phyloP scores from a whole-genome alignment of 1,140 invertebrate genomes.

The Macrobrachium rosenbergii region DNA sequence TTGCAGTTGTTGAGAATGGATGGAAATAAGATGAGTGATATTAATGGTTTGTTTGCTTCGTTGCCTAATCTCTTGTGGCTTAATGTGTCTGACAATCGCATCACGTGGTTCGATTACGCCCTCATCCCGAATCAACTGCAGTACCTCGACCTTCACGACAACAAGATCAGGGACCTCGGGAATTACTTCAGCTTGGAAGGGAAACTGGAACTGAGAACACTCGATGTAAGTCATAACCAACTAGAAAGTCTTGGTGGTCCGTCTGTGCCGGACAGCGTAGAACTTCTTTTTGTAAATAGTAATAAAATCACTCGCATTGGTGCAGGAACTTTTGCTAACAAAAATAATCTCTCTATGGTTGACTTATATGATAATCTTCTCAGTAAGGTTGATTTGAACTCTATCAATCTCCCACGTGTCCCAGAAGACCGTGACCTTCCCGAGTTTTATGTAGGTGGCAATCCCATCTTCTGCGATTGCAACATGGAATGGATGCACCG shows the following conservation, averaged over 20 bases:
- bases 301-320: slow-evolving; percentile 85
- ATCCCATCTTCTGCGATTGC: slow-evolving; percentile 92
- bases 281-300: slow-evolving; percentile 90
- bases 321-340: slow-evolving; percentile 87
- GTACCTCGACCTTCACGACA: slow-evolving; percentile 90
- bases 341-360: slow-evolving; percentile 85
- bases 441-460: slow-evolving; percentile 89
- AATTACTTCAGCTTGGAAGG: slow-evolving; percentile 89
- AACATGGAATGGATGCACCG: slow-evolving; percentile 92
- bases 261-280: slow-evolving; percentile 89
- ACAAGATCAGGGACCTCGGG: slow-evolving; percentile 86
- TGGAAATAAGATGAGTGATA: slow-evolving; percentile 86
- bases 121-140: slow-evolving; percentile 88
- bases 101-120: slow-evolving; percentile 92
- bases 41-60: slow-evolving; percentile 87
- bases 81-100: slow-evolving; percentile 88
- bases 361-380: slow-evolving; percentile 91
- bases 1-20: slow-evolving; percentile 88
- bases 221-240: slow-evolving; percentile 89
- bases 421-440: slow-evolving; percentile 76
- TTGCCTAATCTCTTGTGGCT: slow-evolving; percentile 85
- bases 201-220: slow-evolving; percentile 73
- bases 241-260: slow-evolving; percentile 83
- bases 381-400: slow-evolving; percentile 83
- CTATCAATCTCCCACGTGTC: slow-evolving; percentile 74